A percentile compares a stretch with the other conserved stretches of the same genome.
These are phyloP conservation scores for Cynaeus angustus DNA, from an alignment of 2,888 invertebrate genomes.

Conservation along the genomic window DNA sequence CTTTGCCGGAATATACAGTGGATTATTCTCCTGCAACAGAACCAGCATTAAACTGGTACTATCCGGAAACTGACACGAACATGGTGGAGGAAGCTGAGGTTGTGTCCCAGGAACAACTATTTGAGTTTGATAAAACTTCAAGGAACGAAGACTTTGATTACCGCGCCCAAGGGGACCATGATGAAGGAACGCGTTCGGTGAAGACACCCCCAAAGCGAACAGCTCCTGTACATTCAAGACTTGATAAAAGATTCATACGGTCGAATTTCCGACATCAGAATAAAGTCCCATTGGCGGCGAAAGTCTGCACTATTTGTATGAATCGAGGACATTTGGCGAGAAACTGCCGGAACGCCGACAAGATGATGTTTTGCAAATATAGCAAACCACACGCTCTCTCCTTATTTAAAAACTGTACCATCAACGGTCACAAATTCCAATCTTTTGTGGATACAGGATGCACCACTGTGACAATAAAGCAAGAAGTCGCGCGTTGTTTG, in stretches of 20 bases:
- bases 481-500: slow-evolving; percentile 9
- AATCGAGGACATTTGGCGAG: slow-evolving; percentile 44
- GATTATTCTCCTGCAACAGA: slow-evolving; percentile 37
- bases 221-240: slow-evolving; percentile 44
- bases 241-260: slow-evolving; percentile 39
- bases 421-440: slow-evolving; percentile 16
- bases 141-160: slow-evolving; percentile 21
- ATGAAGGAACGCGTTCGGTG: not conserved
- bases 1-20: slow-evolving; percentile 52
- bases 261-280: slow-evolving; percentile 19
- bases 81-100: too few relatives aligned
- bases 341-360: slow-evolving; percentile 24
- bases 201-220: slow-evolving; percentile 24
- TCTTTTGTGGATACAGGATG: slow-evolving; percentile 46
- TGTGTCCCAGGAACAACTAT: slow-evolving; percentile 5
- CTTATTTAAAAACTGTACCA: slow-evolving; percentile 32
- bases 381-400: not conserved
- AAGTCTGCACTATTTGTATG: slow-evolving; percentile 37
- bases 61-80: not conserved
- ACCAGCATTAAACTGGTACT: slow-evolving; percentile 37
- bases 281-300: slow-evolving; percentile 32
- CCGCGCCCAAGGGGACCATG: not conserved
- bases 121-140: slow-evolving; percentile 10
- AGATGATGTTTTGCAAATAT: slow-evolving; percentile 6
- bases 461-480: slow-evolving; percentile 26